Evolutionary conservation across 2,113 vertebrate species (phyloP).

Genomic region (Psittacula cyanocephala): DNA sequence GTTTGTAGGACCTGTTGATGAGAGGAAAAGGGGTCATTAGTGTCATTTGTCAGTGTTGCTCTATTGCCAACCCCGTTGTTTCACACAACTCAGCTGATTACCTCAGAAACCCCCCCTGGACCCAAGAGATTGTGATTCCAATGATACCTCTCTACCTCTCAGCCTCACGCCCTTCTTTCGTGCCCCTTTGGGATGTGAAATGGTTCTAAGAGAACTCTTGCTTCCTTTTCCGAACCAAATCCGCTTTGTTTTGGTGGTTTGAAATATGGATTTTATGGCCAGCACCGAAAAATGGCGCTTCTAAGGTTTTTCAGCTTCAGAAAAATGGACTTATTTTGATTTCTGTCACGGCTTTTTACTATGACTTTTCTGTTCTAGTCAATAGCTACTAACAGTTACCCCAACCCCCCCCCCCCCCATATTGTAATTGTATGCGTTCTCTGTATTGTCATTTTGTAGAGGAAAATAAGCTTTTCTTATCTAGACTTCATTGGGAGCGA

Average conservation of each 20-base stretch:
- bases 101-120: slow-evolving; percentile 59
- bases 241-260: not conserved
- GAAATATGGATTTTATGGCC: slow-evolving; percentile 6
- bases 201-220: not conserved
- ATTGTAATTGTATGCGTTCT: slow-evolving; percentile 39
- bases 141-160: slow-evolving; percentile 71
- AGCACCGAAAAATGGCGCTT: not conserved
- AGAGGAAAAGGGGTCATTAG: slow-evolving; percentile 55
- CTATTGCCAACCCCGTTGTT: not conserved
- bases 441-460: slow-evolving; percentile 63
- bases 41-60: slow-evolving; percentile 32
- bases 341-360: not conserved
- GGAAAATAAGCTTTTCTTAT: slow-evolving; percentile 30
- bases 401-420: not conserved
- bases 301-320: slow-evolving; percentile 7
- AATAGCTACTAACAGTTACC: slow-evolving; percentile 36
- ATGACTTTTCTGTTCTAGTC: slow-evolving; percentile 32
- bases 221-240: slow-evolving; percentile 25
- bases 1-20: slow-evolving; percentile 20
- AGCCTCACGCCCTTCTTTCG: slow-evolving; percentile 49
- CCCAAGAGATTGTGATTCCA: slow-evolving; percentile 68
- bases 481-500: not conserved
- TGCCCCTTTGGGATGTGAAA: not conserved
- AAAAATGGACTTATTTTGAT: slow-evolving; percentile 36
- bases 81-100: slow-evolving; percentile 47